A percentile compares a stretch with the other conserved stretches of the same genome.
Conservation (phyloP, 2,113 vertebrate genomes). For the Epinephelus cyanopodus region DNA sequence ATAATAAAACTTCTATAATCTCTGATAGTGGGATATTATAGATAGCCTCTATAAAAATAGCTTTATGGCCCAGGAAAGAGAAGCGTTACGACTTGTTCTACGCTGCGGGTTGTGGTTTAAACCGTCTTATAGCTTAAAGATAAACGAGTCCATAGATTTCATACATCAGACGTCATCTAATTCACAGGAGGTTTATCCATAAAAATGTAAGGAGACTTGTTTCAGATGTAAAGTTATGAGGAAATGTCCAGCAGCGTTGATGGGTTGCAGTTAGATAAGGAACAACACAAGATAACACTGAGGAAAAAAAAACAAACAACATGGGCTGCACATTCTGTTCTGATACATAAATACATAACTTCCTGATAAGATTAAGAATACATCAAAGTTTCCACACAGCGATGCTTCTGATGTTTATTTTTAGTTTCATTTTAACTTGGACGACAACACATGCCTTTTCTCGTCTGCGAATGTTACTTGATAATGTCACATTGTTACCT, state of each 20-base stretch:
- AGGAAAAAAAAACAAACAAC: not conserved
- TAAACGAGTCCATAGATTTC: slow-evolving; percentile 63
- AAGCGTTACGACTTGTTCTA: slow-evolving; percentile 64
- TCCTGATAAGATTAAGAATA: slow-evolving; percentile 27
- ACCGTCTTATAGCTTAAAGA: slow-evolving; percentile 53
- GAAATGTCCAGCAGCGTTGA: not conserved
- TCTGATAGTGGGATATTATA: slow-evolving; percentile 80
- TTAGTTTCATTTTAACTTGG: not conserved
- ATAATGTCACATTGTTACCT: not conserved
- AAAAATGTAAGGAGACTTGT: slow-evolving; percentile 44
- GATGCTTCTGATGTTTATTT: not conserved
- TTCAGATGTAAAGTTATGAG: slow-evolving; percentile 42
- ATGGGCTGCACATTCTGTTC: slow-evolving; percentile 1
- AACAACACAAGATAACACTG: slow-evolving; percentile 1
- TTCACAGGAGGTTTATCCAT: slow-evolving; percentile 42
- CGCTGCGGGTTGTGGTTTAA: slow-evolving; percentile 56
- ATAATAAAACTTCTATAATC: slow-evolving; percentile 83
- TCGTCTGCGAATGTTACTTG: not conserved
- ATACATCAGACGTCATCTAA: slow-evolving; percentile 31
- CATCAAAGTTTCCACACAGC: slow-evolving; percentile 11
- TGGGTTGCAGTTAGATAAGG: not conserved
- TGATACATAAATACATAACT: not conserved
- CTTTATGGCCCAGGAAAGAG: slow-evolving; percentile 78
- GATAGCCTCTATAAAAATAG: slow-evolving; percentile 84
- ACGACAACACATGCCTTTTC: not conserved